Evolutionary conservation across 1,140 invertebrate genomes (phyloP), one percentile per base, ranked within the genome.

Genomic region (Diabrotica virgifera): DNA sequence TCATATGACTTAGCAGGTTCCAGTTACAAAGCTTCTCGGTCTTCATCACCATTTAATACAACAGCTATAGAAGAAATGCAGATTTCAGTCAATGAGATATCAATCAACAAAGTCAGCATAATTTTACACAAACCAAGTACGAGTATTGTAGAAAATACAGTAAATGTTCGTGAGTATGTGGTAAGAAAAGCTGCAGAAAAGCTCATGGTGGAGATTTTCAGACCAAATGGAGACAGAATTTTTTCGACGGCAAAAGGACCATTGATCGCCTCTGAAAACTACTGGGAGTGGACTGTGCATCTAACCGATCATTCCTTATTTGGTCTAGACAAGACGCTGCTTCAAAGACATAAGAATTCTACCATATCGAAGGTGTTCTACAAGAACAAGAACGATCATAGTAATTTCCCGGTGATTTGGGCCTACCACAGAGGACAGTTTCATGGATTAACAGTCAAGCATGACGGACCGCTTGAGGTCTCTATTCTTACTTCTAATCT

Each of bases 211-310:
- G 54, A 62, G n/a, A 14, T 62, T 62, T 38, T 46, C 37, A 12
- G 65, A 75, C 52, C 59, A 51, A 14, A 66, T 64, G 24, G 54
- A 51, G 64, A 71, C 8, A 52, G 66, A 14, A 52, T 82, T 5
- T 66, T 82, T 4, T 77, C 76, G 6, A 80, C 81, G 7, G 65
- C 75, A 1, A 70, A 71, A 57, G 79, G 79, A 8, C 78, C 81
- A 5, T 51, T 80, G 0, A 80, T 83, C 14, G 71, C 73, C 7
- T 79, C 77, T n/a, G 70, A 80, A 37, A 69, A 72, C 12, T 80
- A 79, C 61, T 80, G 78, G 78, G 80, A 82, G 70, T 80, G 77
- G 77, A 76, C 75, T 6, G 67, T 82, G 7, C 70, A 78, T 46
- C 38, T 82, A 8, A 67, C 68, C 9, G 65, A 67, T 50, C 63